Evolutionary conservation across 2,113 vertebrate species (phyloP), one percentile per base, ranked within the genome.

Genomic region (Micronycteris hirsuta): DNA sequence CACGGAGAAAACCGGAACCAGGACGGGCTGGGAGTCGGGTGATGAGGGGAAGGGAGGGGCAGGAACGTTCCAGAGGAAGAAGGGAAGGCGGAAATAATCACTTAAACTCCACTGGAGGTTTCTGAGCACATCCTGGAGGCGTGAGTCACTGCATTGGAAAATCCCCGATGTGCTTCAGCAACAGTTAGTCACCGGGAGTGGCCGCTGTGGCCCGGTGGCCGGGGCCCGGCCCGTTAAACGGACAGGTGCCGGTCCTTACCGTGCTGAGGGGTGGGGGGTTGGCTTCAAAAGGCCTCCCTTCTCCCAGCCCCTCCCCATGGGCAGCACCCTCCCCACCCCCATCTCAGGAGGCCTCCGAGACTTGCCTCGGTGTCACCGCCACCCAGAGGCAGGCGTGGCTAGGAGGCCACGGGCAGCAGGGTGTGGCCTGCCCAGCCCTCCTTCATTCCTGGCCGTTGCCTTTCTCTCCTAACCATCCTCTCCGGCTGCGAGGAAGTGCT

Each of bases 371-470:
- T 2, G 19, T 24, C 14, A 20, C 49, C 49, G 4, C 19, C 2
- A 7, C 38, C n/a, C 61, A 5, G 12, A n/a, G 33, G 86, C 12
- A 7, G 19, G 86, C 15, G 33, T 20, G 45, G 22, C 31, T 16
- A 14, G 20, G 36, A 28, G 20, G n/a, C 26, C 12, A 2, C 33
- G 5, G 1, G 36, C 17, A 4, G 24, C 0, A 0, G 3, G 54
- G 52, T 17, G 54, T 63, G 22, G 1, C 12, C 33, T 24, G 63
- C 61, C 47, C 20, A 0, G 16, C 2, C 38, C 33, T 14, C 22
- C 10, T 33, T 41, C 22, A 4, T 31, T 54, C 5, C 22, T 4
- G 17, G 41, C 4, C 58, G 19, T 10, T 15, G 67, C 81, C 63
- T 47, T 11, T 54, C 17, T 56, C 73, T 56, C 65, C 24, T 38